Evolutionary conservation across 2,888 invertebrate genomes (phyloP), one percentile per base, ranked within the genome.

Genomic region (Netelia inedita): DNA sequence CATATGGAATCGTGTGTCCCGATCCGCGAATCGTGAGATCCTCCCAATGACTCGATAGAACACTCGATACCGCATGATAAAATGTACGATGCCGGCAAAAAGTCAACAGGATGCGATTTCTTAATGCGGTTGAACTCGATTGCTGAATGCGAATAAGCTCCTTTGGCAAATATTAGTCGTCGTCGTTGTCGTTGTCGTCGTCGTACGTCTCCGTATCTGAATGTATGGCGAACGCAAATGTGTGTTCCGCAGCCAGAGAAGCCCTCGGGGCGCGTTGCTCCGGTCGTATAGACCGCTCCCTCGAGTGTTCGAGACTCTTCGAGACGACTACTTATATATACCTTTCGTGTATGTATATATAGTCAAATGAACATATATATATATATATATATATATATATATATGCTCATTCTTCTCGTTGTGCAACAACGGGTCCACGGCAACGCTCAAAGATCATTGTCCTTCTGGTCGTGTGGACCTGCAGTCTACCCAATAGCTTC

Each of bases 91-190:
- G 10, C 2, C 19, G 57, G 16, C 23, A 50, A 61, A 23, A 63
- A 28, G 68, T 43, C 72, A 68, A 78, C 78, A 79, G 83, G 83
- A 83, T 82, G 72, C 65, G 83, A 83, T 83, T 83, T 79, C 79
- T 83, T 46, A 74, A 83, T 75, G 79, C 74, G 74, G 65, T 71
- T 83, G 79, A 79, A 79, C 83, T 83, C 83, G 79, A 79, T 83
- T 83, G 68, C 69, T 43, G 59, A 68, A 65, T 35, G 46, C 81
- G 59, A 55, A 69, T 89, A 87, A 83, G 74, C 69, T 88, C 84
- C 85, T 83, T 87, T 74, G 87, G 85, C 88, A 86, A 88, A 90
- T 87, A 89, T 90, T 90, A 89, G 88, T 89, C 87, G 88, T 90
- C 72, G 74, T 87, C 41, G 86, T 83, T 79, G 74, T 81, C 73